Base-by-base conservation (phyloP, 2,113 vertebrate species). In the Cottus gobio region DNA sequence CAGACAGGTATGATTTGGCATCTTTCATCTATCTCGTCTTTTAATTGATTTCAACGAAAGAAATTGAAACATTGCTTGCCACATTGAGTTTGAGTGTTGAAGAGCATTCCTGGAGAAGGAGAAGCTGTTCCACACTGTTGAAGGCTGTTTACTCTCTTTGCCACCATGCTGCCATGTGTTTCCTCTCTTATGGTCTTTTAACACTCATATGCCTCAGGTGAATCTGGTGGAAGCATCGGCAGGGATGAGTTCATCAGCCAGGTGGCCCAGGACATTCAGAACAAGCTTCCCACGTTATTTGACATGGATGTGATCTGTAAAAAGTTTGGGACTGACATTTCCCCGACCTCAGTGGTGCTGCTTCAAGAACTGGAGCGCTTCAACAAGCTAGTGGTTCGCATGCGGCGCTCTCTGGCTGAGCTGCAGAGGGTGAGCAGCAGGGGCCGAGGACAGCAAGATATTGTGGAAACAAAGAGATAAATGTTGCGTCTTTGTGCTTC, bases 321-420 rank as follows among this genome's bases (percentile, higher is more conserved):
- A 88, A 87, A 76, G 3, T 91, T 96, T 2, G 96, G 96, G 0
- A 0, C 39, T 0, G 91, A 92, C 0, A 77, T 97, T 30, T 85
- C 96, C 0, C 97, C 97, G 0, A 99, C 96, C 0, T 95, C 96
- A 0, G 97, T 97, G 79, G 98, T 99, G 75, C 95, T 99, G n/a
- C 62, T 99, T 70, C 98, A 99, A 92, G 98, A 99, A 76, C 94
- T 99, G 77, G 95, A 97, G 28, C 95, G 97, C 7, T 99, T 98
- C 70, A 99, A 99, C 89, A 96, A 94, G 52, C 96, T 99, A 0
- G 85, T 96, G 0, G 0, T 92, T 7, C 91, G 95, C 1, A 99
- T 99, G 97, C 91, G 92, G 6, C 92, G 42, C 67, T 98, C 98
- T 0, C 71, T 98, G 91, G 94, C 90, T 8, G 96, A 99, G 73